Evolutionary conservation across 1,140 invertebrate genomes (phyloP), one percentile per base, ranked within the genome.

Genomic region (Drosophila tropicalis): DNA sequence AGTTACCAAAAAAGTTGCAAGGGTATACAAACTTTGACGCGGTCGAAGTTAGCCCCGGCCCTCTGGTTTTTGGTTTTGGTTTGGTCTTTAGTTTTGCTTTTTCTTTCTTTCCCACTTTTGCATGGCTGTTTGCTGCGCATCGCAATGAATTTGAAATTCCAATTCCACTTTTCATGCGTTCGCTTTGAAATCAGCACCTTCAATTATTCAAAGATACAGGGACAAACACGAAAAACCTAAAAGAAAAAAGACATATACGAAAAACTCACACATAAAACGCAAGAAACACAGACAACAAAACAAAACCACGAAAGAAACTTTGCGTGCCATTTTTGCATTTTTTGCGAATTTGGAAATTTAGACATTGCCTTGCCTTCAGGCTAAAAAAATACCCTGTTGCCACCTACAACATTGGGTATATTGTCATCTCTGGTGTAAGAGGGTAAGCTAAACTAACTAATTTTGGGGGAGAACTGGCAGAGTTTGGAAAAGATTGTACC

Each of bases 321-420:
- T 66, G 60, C 72, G 73, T 61, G 70, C 65, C 72, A 72, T 86
- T 81, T 86, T 85, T 76, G 73, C 74, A 86, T 78, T 82, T 29
- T 85, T 78, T 79, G 70, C 82, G 72, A 86, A 86, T 84, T 84
- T 84, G 81, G 81, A 86, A 77, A 86, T 81, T 66, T 86, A 74
- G 81, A 84, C 79, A 81, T 81, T 54, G 78, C 47, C 65, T 60
- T 55, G 71, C 71, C 71, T 67, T 41, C 29, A 34, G 57, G 32
- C 41, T 36, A 12, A 32, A 47, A 19, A 22, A 9, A 47, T 60
- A 39, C 25, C 12, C 29, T 58, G 12, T 40, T 22, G 22, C 15
- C 40, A 15, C 25, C 17, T 57, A 41, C 13, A 62, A 44, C 34
- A 54, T 34, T 72, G 29, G 47, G 54, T 57, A 51, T 51, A 51